Evolutionary conservation across 2,113 vertebrate species (phyloP).

Genomic region (Symphodus melops): DNA sequence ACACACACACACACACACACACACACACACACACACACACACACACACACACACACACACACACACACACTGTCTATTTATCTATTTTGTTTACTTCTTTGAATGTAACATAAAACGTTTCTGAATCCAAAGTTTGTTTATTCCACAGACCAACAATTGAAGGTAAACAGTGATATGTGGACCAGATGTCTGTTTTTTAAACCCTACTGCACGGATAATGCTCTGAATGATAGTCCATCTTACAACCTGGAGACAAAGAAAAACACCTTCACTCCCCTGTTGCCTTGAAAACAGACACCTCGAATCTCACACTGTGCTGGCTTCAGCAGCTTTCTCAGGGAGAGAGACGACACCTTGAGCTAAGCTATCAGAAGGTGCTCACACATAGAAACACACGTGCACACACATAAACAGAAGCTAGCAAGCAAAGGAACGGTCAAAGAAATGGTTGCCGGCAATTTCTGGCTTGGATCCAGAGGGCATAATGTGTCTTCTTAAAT

Average conservation of each 20-base stretch:
- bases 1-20: not conserved
- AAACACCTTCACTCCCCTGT: not conserved
- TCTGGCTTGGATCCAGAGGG: slow-evolving; percentile 20
- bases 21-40: not conserved
- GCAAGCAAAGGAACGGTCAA: slow-evolving; percentile 6
- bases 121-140: slow-evolving; percentile 38
- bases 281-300: slow-evolving; percentile 28
- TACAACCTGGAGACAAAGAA: slow-evolving; percentile 13
- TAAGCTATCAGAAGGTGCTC: slow-evolving; percentile 36
- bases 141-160: slow-evolving; percentile 2
- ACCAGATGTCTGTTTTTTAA: slow-evolving; percentile 34
- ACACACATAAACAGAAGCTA: slow-evolving; percentile 38
- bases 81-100: not conserved
- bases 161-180: slow-evolving; percentile 18
- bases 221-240: slow-evolving; percentile 44
- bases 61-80: not conserved
- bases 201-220: slow-evolving; percentile 39
- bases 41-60: slow-evolving; percentile 3
- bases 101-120: slow-evolving; percentile 11
- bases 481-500: not conserved
- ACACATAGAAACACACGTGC: slow-evolving; percentile 15
- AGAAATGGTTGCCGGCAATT: slow-evolving; percentile 13
- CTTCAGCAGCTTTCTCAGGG: slow-evolving; percentile 38
- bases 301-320: slow-evolving; percentile 43
- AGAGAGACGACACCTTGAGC: slow-evolving; percentile 28